phyloP scores from a whole-genome alignment of 2,797 vertebrate genomes.

The Antrozous pallidus region DNA sequence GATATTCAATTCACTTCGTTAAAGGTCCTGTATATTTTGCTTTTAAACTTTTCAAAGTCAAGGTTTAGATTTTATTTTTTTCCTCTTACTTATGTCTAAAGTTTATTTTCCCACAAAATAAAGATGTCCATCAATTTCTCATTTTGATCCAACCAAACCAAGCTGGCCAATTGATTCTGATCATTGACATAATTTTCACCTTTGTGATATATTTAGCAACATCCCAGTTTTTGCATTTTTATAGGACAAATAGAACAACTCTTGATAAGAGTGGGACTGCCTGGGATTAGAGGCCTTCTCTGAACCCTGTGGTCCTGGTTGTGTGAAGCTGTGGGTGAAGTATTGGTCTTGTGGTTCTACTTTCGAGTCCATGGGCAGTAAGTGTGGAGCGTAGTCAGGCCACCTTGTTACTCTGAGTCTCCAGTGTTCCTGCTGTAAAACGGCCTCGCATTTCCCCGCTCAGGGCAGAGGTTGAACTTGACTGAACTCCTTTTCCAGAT shows the following conservation, averaged over 20 bases:
- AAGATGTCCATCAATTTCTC: background rate
- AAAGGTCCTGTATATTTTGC: background rate
- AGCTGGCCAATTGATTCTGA: background rate
- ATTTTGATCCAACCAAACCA: background rate
- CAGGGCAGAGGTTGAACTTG: background rate
- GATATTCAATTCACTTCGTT: background rate
- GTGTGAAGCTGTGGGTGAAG: background rate
- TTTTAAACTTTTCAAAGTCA: constrained; percentile 46
- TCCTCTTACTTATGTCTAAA: background rate
- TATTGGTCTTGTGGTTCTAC: background rate
- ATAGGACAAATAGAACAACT: background rate
- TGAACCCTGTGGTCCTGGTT: background rate
- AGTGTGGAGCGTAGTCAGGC: background rate
- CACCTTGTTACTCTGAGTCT: background rate
- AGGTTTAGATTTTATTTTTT: background rate
- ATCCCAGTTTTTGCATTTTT: background rate
- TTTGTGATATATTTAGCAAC: background rate
- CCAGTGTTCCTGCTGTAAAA: background rate
- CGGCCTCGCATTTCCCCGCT: background rate
- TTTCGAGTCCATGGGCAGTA: background rate
- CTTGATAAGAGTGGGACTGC: background rate
- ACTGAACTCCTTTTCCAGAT: background rate
- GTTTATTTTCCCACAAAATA: background rate
- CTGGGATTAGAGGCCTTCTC: background rate
- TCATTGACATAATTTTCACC: background rate